Conservation (phyloP, 1,140 invertebrate species). For the Conus betulinus region DNA sequence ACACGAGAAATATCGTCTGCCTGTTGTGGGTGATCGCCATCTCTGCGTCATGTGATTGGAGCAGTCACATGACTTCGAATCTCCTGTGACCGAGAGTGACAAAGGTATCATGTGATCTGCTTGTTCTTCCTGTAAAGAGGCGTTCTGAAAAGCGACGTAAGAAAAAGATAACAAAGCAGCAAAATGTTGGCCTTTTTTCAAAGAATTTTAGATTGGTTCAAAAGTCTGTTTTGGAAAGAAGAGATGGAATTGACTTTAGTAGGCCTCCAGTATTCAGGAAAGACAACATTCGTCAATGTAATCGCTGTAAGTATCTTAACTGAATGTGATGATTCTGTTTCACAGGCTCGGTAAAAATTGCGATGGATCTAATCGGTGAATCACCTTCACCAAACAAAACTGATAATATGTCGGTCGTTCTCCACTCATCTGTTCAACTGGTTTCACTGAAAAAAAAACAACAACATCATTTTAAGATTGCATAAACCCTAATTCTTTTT, state of each 20-base stretch:
- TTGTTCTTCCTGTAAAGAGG: conserved; percentile 45
- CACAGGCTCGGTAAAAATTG: too few species aligned
- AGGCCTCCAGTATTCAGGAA: conserved; percentile 98
- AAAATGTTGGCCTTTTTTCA: conserved; percentile 97
- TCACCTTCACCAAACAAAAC: too few species aligned
- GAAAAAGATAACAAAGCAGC: conserved; percentile 26
- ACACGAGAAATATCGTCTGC: conserved; percentile 26
- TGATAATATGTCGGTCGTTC: too few species aligned
- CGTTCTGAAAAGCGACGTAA: conserved; percentile 23
- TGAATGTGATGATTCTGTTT: neutral
- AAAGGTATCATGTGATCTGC: conserved; percentile 39
- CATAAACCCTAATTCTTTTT: too few species aligned
- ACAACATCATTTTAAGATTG: too few species aligned
- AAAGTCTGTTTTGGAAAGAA: conserved; percentile 99
- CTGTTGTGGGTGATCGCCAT: conserved; percentile 1
- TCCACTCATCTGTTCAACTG: too few species aligned
- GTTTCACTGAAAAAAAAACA: too few species aligned
- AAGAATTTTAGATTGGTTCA: conserved; percentile 99
- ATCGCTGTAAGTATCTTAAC: conserved; percentile 89
- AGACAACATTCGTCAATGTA: conserved; percentile 99
- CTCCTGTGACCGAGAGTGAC: conserved; percentile 16
- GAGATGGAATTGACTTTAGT: conserved; percentile 99
- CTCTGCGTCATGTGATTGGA: conserved; percentile 26
- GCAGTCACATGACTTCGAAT: conserved; percentile 2
- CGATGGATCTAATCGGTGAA: too few species aligned